A percentile compares a stretch with the other conserved stretches of the same genome.
phyloP scores from a whole-genome alignment of 2,888 invertebrate genomes.

The Nomada flava region DNA sequence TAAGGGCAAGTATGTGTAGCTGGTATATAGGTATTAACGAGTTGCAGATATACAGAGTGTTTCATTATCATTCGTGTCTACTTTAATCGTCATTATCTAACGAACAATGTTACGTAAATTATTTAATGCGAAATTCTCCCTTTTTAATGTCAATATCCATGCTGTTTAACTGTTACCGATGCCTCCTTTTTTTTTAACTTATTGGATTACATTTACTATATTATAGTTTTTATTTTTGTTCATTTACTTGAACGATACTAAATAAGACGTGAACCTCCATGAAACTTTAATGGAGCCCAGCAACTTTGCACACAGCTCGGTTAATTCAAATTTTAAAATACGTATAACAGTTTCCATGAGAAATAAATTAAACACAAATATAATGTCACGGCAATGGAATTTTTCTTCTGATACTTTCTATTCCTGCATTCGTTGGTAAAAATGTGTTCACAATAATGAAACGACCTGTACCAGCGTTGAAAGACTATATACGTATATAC shows the following conservation, averaged over 20 bases:
- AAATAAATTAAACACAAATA: neutral
- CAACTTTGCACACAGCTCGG: too few species aligned
- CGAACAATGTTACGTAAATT: neutral
- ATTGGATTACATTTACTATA: too few species aligned
- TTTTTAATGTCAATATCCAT: neutral
- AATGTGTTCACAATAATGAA: slow-evolving; percentile 9
- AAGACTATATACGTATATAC: too few species aligned
- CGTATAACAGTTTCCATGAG: neutral
- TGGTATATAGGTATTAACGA: neutral
- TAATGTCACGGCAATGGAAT: neutral
- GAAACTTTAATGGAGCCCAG: too few species aligned
- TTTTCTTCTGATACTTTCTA: neutral
- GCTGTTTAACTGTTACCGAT: too few species aligned
- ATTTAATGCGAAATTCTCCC: neutral
- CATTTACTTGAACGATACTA: too few species aligned
- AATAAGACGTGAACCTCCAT: too few species aligned
- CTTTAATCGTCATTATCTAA: slow-evolving; percentile 12
- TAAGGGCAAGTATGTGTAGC: neutral
- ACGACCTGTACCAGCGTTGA: neutral
- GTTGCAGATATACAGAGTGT: neutral
- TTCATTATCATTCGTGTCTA: slow-evolving; percentile 13
- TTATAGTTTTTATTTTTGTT: too few species aligned
- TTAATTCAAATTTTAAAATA: too few species aligned
- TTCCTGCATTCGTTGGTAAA: neutral
- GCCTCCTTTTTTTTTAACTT: too few species aligned